A percentile compares a stretch with the other conserved stretches of the same genome.
phyloP scores from a whole-genome alignment of 2,113 vertebrate species.

The Anseranas semipalmata region DNA sequence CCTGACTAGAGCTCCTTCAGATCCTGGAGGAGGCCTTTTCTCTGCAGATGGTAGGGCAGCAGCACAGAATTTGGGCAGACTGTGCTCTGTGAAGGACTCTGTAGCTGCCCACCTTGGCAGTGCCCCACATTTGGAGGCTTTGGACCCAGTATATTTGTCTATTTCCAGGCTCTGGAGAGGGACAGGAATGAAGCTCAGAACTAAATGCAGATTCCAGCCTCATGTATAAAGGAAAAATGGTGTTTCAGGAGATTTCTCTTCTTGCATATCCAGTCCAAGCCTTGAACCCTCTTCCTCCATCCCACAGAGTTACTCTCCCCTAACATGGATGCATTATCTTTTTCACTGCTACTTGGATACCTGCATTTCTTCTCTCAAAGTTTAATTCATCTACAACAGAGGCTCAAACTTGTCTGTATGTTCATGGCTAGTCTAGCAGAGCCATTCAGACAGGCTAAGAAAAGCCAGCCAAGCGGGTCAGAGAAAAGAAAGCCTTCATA shows the following conservation, averaged over 20 bases:
- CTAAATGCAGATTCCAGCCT: neutral
- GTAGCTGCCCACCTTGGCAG: neutral
- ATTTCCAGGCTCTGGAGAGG: neutral
- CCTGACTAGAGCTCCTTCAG: neutral
- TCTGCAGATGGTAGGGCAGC: neutral
- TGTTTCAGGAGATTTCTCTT: neutral
- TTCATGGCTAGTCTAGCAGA: neutral
- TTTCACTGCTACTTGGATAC: neutral
- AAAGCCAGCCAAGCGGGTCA: constrained; percentile 48
- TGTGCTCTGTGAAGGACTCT: neutral
- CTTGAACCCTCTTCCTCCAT: neutral
- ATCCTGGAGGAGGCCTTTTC: neutral
- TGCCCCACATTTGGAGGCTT: neutral
- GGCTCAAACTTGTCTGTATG: rapidly evolving
- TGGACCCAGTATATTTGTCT: neutral
- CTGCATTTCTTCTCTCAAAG: neutral
- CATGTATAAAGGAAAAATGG: neutral
- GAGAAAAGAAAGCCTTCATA: neutral
- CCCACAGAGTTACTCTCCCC: neutral
- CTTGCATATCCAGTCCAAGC: neutral
- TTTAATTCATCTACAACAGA: neutral
- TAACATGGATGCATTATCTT: rapidly evolving
- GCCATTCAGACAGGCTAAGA: neutral
- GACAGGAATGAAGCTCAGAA: neutral
- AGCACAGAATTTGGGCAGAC: neutral